Evolutionary conservation across 2,113 vertebrate species (phyloP).

Genomic region (Sylvilagus bachmani): DNA sequence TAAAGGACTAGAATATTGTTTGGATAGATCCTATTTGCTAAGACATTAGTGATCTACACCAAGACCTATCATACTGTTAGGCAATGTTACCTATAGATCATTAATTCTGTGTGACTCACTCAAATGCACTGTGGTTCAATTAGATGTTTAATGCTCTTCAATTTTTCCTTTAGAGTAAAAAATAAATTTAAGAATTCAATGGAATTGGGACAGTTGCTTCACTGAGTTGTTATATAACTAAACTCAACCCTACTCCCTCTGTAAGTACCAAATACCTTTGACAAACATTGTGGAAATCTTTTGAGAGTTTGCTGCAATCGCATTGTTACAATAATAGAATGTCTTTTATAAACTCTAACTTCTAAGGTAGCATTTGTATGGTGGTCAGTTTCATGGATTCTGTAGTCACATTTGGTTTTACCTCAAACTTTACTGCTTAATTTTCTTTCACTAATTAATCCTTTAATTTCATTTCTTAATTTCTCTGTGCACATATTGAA

Average conservation of each 20-base stretch:
- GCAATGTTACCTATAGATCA: background rate
- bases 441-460: background rate
- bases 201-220: background rate
- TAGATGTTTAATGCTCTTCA: background rate
- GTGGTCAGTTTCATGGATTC: background rate
- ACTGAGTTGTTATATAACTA: background rate
- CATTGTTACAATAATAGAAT: background rate
- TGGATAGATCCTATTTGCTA: background rate
- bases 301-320: background rate
- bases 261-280: background rate
- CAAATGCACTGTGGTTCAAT: background rate
- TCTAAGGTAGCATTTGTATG: background rate
- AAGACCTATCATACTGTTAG: background rate
- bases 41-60: background rate
- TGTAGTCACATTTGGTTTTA: background rate
- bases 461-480: background rate
- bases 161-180: background rate
- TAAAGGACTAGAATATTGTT: background rate
- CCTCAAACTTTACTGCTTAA: background rate
- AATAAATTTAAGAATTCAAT: background rate
- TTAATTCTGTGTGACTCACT: background rate
- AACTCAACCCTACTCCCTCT: background rate
- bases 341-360: background rate
- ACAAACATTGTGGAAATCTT: background rate
- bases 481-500: conserved; percentile 14